Conservation (phyloP, 2,888 invertebrate species). For the Vesta saturnalis region DNA sequence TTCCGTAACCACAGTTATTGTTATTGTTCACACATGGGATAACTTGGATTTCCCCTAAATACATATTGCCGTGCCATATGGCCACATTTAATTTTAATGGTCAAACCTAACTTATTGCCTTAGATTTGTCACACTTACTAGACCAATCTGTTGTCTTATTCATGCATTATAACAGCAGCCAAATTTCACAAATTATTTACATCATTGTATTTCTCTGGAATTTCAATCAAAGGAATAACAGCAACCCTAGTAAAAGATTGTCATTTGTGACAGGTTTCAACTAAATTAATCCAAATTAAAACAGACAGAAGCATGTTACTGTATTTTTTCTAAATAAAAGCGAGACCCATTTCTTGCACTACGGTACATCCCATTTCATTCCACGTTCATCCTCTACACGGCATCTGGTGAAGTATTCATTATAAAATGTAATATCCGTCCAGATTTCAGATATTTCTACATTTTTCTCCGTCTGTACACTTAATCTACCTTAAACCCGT, state of each 20-base stretch:
- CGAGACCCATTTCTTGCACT: slow-evolving; percentile 28
- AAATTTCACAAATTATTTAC: neutral
- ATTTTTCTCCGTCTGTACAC: slow-evolving; percentile 53
- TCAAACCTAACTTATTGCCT: slow-evolving; percentile 55
- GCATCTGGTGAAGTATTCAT: slow-evolving; percentile 57
- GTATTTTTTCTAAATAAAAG: slow-evolving; percentile 28
- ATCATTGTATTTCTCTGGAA: no score
- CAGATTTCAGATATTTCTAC: slow-evolving; percentile 53
- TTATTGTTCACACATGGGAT: slow-evolving; percentile 33
- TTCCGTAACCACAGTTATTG: slow-evolving; percentile 34
- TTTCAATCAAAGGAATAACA: neutral
- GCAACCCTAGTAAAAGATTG: neutral
- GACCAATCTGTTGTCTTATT: slow-evolving; percentile 56
- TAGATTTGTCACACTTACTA: slow-evolving; percentile 59
- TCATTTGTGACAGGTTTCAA: neutral
- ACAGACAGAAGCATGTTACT: slow-evolving; percentile 20
- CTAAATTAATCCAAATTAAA: slow-evolving; percentile 33
- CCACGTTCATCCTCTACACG: slow-evolving; percentile 37
- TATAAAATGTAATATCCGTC: slow-evolving; percentile 60
- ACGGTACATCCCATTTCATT: slow-evolving; percentile 35
- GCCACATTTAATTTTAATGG: slow-evolving; percentile 54
- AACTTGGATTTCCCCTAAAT: slow-evolving; percentile 36
- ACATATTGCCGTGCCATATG: slow-evolving; percentile 55
- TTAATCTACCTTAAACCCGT: slow-evolving; percentile 47
- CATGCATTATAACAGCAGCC: slow-evolving; percentile 5